A percentile compares a stretch with the other conserved stretches of the same genome.
These are phyloP conservation scores for Volucella inflata DNA, from an alignment of 2,888 invertebrate genomes.

Conservation along the genomic window DNA sequence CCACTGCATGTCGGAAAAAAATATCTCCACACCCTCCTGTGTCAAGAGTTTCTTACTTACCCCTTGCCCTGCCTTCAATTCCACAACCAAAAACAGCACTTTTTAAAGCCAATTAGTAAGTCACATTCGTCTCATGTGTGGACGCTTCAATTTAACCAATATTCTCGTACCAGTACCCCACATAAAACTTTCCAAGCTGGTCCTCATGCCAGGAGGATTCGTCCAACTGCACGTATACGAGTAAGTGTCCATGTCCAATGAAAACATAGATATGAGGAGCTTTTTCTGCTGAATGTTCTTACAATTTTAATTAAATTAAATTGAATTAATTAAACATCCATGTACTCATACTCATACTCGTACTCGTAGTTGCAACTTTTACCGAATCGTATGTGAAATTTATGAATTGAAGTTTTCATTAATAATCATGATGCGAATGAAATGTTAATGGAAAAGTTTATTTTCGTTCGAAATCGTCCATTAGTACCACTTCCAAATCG, in stretches of 20 bases:
- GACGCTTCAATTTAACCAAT: slow-evolving; percentile 26
- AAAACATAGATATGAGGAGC: not conserved
- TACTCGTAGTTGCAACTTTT: not conserved
- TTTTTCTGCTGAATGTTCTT: not conserved
- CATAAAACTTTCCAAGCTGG: slow-evolving; percentile 1
- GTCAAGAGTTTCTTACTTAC: no score
- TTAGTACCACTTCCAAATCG: not conserved
- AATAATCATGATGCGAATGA: slow-evolving; percentile 34
- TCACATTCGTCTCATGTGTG: slow-evolving; percentile 17
- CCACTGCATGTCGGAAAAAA: no score
- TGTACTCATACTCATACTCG: not conserved
- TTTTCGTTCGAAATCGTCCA: slow-evolving; percentile 2
- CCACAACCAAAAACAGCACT: slow-evolving; percentile 3
- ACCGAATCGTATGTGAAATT: slow-evolving; percentile 19
- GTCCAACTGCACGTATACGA: no score
- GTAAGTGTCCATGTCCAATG: slow-evolving; percentile 1
- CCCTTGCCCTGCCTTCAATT: not conserved
- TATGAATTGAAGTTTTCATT: slow-evolving; percentile 45
- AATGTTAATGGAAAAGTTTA: slow-evolving; percentile 6
- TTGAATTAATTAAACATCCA: slow-evolving; percentile 40
- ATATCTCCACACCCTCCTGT: no score
- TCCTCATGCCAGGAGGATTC: slow-evolving; percentile 3
- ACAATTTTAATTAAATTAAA: slow-evolving; percentile 24
- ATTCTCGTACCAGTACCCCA: not conserved
- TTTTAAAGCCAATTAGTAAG: not conserved